Percentiles rank a stretch among this genome's conserved stretches.
Conservation (phyloP, 2,888 invertebrate species). For the Monoplex corrugatus region DNA sequence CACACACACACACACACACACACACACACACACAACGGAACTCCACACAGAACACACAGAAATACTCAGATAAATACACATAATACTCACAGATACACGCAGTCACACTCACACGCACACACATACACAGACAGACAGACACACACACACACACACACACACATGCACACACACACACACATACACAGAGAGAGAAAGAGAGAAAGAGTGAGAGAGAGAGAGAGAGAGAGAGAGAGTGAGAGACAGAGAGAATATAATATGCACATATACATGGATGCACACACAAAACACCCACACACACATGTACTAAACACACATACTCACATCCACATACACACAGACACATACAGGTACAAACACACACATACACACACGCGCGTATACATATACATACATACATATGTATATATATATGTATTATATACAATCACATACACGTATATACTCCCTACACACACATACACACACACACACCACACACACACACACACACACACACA, state of each 20-base stretch:
- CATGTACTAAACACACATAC: background rate
- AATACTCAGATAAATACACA: too few species aligned
- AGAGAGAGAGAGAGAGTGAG: background rate
- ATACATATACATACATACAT: background rate
- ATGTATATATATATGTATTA: too few species aligned
- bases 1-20: too few species aligned
- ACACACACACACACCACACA: constrained; percentile 16
- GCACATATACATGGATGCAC: background rate
- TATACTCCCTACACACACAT: background rate
- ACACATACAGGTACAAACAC: background rate
- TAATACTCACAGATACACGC: too few species aligned
- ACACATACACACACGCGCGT: background rate
- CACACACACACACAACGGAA: too few species aligned
- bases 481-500: background rate
- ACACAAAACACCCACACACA: background rate
- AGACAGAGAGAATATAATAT: background rate
- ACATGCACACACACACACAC: constrained; percentile 23
- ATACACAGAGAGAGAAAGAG: background rate
- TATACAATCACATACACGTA: background rate
- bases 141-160: constrained; percentile 24
- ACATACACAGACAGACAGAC: background rate
- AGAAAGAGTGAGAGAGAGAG: background rate
- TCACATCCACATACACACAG: too few species aligned
- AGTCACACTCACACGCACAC: background rate
- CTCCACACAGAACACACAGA: too few species aligned